Conservation (phyloP, 2,888 invertebrate genomes). For the Ferdinandea cuprea region DNA sequence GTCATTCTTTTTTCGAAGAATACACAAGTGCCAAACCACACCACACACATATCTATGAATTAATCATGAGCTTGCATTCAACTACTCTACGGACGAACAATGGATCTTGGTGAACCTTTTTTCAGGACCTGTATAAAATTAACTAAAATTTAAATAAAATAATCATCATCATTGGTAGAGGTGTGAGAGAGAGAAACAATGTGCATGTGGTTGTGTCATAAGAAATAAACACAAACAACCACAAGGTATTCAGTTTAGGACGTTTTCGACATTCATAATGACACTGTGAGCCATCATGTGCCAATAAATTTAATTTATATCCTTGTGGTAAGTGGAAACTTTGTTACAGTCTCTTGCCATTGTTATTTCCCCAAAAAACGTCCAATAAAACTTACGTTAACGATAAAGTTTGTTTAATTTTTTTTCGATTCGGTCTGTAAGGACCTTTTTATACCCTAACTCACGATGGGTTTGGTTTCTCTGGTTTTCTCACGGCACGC, state of each 20-base stretch:
- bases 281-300: slow-evolving; percentile 50
- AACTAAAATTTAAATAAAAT: slow-evolving; percentile 50
- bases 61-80: slow-evolving; percentile 47
- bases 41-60: slow-evolving; percentile 29
- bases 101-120: slow-evolving; percentile 1
- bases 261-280: slow-evolving; percentile 42
- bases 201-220: not conserved
- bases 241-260: not conserved
- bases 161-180: slow-evolving; percentile 8
- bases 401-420: slow-evolving; percentile 62
- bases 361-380: slow-evolving; percentile 25
- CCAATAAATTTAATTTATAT: slow-evolving; percentile 62
- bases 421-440: slow-evolving; percentile 24
- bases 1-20: not conserved
- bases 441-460: slow-evolving; percentile 19
- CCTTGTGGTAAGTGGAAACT: slow-evolving; percentile 30
- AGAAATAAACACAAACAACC: slow-evolving; percentile 1
- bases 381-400: slow-evolving; percentile 64
- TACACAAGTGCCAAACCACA: slow-evolving; percentile 1
- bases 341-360: not conserved
- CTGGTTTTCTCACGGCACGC: slow-evolving; percentile 9
- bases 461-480: slow-evolving; percentile 2
- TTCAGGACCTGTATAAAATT: slow-evolving; percentile 42
- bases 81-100: slow-evolving; percentile 15
- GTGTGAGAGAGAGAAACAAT: not conserved